phyloP scores from a whole-genome alignment of 2,797 vertebrate genomes.

The Hylomyscus alleni region DNA sequence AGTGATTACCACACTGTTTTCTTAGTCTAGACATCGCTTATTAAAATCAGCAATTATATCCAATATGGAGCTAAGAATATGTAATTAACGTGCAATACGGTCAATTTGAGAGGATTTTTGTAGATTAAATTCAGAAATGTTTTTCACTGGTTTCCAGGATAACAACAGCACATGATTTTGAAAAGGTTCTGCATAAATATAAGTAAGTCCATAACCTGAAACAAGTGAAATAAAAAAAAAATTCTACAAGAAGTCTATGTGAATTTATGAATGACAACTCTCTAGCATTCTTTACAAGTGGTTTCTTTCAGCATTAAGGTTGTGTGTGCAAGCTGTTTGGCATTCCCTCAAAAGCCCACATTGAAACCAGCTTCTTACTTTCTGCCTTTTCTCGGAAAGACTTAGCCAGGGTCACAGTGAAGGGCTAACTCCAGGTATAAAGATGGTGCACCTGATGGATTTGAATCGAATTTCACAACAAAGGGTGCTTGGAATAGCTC shows the following conservation, averaged over 20 bases:
- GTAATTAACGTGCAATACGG: background rate
- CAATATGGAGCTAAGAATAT: constrained; percentile 11
- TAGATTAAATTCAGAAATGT: constrained; percentile 17
- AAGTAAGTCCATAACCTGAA: background rate
- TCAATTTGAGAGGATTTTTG: background rate
- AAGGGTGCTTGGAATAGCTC: constrained; percentile 8
- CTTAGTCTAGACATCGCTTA: constrained; percentile 51
- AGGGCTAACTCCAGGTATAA: background rate
- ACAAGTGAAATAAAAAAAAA: background rate
- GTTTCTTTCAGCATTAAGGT: background rate
- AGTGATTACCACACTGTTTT: constrained; percentile 34
- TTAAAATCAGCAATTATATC: constrained; percentile 57
- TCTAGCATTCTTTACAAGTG: background rate
- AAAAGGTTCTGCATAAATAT: background rate
- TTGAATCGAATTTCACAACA: background rate
- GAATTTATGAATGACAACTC: constrained; percentile 4
- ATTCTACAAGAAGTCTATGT: constrained; percentile 27
- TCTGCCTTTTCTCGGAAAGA: background rate
- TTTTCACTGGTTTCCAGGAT: constrained; percentile 24
- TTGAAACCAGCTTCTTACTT: background rate
- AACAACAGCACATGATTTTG: constrained; percentile 33
- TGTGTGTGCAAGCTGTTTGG: background rate
- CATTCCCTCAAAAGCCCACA: background rate
- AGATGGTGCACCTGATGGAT: background rate
- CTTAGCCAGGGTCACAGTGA: constrained; percentile 12